Conservation (phyloP, 1,140 invertebrate genomes). For the Musca domestica region DNA sequence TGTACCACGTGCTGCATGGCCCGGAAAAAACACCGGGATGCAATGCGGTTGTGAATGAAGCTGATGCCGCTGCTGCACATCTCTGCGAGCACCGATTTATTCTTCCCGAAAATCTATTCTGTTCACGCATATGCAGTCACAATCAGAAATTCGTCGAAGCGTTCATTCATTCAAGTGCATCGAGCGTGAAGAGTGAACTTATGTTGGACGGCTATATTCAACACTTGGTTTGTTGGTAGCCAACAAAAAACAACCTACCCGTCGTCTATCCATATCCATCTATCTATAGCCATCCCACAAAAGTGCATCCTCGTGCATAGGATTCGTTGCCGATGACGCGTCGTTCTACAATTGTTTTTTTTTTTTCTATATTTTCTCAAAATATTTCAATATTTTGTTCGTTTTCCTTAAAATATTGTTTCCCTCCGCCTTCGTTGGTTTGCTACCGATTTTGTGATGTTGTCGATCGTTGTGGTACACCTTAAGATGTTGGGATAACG, state of each 20-base stretch:
- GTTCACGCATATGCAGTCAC: conserved; percentile 37
- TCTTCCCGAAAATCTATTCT: conserved; percentile 16
- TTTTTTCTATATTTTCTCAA: too few relatives aligned
- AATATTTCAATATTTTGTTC: too few relatives aligned
- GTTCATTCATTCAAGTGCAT: conserved; percentile 51
- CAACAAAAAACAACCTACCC: neutral
- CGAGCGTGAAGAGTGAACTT: conserved; percentile 46
- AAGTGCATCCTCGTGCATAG: neutral
- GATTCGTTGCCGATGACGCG: neutral
- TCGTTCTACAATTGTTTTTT: conserved; percentile 17
- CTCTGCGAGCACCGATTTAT: neutral
- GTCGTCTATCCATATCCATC: neutral
- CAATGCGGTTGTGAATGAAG: too few relatives aligned
- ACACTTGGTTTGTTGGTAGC: neutral
- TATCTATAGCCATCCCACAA: neutral
- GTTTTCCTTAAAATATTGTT: too few relatives aligned
- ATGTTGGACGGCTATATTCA: neutral
- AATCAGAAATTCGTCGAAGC: conserved; percentile 55
- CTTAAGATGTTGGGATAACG: too few relatives aligned
- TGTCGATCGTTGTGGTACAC: too few relatives aligned
- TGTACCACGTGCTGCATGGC: too few relatives aligned
- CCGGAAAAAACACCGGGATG: too few relatives aligned
- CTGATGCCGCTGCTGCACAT: too few relatives aligned
- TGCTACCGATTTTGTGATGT: too few relatives aligned
- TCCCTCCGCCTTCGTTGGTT: too few relatives aligned